These are phyloP conservation scores for Cettia cetti DNA, from an alignment of 2,113 vertebrate genomes.

Conservation along the genomic window DNA sequence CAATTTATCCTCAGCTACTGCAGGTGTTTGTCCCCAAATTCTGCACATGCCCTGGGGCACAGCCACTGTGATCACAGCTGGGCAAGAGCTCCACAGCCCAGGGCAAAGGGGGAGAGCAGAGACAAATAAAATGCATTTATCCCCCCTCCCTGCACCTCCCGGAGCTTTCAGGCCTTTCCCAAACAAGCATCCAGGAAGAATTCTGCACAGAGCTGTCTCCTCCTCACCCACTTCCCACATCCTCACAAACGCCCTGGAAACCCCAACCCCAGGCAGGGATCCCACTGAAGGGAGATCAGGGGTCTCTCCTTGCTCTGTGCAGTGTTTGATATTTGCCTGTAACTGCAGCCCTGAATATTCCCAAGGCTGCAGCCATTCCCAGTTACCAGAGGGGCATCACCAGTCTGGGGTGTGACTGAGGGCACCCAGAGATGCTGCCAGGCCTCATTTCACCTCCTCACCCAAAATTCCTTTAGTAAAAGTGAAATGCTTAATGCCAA, in stretches of 20 bases:
- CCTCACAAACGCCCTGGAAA: background rate
- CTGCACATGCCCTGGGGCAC: background rate
- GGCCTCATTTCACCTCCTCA: background rate
- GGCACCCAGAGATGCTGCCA: background rate
- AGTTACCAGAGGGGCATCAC: background rate
- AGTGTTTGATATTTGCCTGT: background rate
- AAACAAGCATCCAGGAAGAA: background rate
- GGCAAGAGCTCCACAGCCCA: background rate
- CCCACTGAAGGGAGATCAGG: background rate
- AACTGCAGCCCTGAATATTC: background rate
- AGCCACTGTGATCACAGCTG: background rate
- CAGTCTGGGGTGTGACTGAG: background rate
- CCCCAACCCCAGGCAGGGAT: background rate
- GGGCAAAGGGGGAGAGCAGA: background rate
- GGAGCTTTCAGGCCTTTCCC: background rate
- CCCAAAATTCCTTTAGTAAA: background rate
- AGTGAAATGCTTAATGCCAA: background rate
- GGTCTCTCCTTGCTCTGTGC: background rate
- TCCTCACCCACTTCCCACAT: background rate
- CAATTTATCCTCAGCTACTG: background rate
- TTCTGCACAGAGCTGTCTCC: background rate
- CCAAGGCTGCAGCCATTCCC: background rate
- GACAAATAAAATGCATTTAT: background rate
- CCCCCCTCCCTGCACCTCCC: background rate
- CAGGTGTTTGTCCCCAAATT: background rate